phyloP scores from a whole-genome alignment of 2,797 vertebrate species.

The Fistularia commersonii region DNA sequence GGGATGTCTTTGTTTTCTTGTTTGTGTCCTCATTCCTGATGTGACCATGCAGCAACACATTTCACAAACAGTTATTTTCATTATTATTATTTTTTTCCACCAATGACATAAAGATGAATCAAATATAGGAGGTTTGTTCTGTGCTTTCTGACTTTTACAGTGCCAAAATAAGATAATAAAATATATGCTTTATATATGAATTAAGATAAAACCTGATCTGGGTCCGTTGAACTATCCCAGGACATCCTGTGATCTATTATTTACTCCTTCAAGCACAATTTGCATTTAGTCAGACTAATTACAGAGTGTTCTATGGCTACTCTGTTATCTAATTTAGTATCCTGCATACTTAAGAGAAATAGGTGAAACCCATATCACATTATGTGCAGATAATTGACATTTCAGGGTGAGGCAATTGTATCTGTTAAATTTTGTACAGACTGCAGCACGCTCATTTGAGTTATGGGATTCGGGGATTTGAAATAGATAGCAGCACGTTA shows the following conservation, averaged over 20 bases:
- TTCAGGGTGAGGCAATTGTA: not conserved
- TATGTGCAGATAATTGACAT: not conserved
- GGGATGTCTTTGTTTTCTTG: conserved; percentile 35
- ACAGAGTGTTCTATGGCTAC: conserved; percentile 15
- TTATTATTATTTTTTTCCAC: not conserved
- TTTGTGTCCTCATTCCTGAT: conserved; percentile 32
- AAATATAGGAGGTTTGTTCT: no score
- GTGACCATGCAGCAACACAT: conserved; percentile 3
- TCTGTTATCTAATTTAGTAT: conserved; percentile 46
- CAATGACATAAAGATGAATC: not conserved
- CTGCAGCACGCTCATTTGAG: conserved; percentile 1
- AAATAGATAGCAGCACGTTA: not conserved
- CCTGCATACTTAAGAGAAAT: conserved; percentile 24
- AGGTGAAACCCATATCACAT: conserved; percentile 18
- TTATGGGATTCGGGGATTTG: conserved; percentile 2
- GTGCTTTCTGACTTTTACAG: no score
- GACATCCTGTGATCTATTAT: conserved; percentile 48
- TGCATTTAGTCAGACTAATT: conserved; percentile 37
- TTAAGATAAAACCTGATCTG: conserved; percentile 20
- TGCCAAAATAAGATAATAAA: no score
- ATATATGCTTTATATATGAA: not conserved
- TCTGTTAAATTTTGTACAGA: not conserved
- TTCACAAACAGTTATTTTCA: conserved; percentile 8
- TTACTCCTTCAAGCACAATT: conserved; percentile 30
- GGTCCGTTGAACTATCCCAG: conserved; percentile 20